Base-by-base conservation (phyloP, 2,888 invertebrate genomes). In the Biston betularia region DNA sequence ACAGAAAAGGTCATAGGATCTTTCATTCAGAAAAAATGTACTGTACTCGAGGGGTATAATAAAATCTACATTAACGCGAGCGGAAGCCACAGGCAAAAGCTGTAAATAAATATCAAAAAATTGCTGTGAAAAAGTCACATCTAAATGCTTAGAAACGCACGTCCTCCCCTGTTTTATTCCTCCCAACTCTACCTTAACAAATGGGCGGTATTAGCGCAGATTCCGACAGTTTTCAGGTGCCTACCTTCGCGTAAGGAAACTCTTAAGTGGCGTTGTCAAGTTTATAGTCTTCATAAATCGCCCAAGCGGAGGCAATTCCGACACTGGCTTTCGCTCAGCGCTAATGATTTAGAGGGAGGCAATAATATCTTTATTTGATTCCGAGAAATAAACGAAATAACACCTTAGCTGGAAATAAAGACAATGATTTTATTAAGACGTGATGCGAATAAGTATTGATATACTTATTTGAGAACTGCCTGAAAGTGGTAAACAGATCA, bases 231-330 rank as follows among this genome's bases (percentile, higher is more conserved):
- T 66, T 64, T 65, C 65, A 70, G 70, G 63, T 52, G 63, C 54
- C 65, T 70, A 56, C 52, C 61, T 62, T 44, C 56, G 56, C 64
- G 63, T 24, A 65, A 72, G 70, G 71, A 69, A 75, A 75, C 65
- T 73, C 72, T 77, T 79, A 81, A 83, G 76, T 80, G 76, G 76
- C 76, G 72, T 79, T 78, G 77, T 80, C 78, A 81, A 76, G 76
- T 80, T 83, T 80, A 82, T 82, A 74, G 76, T 78, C 73, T 70
- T 69, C 76, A 78, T 80, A 79, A 84, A 83, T 81, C 76, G 72
- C 58, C 63, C 63, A 64, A 70, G 67, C 63, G 65, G 49, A 63
- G 38, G 65, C 60, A 60, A 63, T 65, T 56, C 68, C 63, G 59
- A 56, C 63, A 24, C 48, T 53, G 65, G 65, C 53, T 69, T 65